Percentiles rank a stretch among this genome's conserved stretches.
Evolutionary conservation across 2,888 invertebrate genomes (phyloP).

Genomic region (Hydrotaea cyrtoneurina): DNA sequence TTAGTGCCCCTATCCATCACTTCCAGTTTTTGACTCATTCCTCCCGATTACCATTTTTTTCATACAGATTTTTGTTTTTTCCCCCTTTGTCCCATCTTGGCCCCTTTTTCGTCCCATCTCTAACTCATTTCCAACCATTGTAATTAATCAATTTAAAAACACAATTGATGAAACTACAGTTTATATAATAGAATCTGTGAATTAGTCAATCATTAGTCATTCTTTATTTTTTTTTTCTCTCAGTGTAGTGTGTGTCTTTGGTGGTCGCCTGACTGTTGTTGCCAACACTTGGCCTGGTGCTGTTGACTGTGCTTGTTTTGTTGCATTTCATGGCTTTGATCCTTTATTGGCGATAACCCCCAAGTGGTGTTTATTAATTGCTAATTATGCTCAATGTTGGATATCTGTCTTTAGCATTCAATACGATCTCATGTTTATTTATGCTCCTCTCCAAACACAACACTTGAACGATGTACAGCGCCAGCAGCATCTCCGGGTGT

Average conservation of each 20-base stretch:
- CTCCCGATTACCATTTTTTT: no score
- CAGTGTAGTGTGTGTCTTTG: slow-evolving; percentile 25
- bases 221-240: no score
- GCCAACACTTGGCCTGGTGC: slow-evolving; percentile 65
- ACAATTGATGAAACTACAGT: no score
- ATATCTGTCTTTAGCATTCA: slow-evolving; percentile 33
- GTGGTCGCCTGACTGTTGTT: slow-evolving; percentile 71
- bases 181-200: no score
- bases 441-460: slow-evolving; percentile 16
- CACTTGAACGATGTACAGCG: neutral
- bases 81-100: no score
- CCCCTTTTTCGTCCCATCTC: no score
- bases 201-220: no score
- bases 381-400: slow-evolving; percentile 60
- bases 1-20: no score
- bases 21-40: no score
- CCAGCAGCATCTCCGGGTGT: neutral
- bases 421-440: slow-evolving; percentile 37
- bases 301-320: slow-evolving; percentile 20
- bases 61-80: no score
- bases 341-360: slow-evolving; percentile 58
- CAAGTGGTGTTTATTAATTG: slow-evolving; percentile 63
- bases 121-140: no score
- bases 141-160: no score
- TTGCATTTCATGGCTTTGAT: slow-evolving; percentile 46